Conservation (phyloP, 2,113 vertebrate genomes). For the Neodontobutis hainanensis region DNA sequence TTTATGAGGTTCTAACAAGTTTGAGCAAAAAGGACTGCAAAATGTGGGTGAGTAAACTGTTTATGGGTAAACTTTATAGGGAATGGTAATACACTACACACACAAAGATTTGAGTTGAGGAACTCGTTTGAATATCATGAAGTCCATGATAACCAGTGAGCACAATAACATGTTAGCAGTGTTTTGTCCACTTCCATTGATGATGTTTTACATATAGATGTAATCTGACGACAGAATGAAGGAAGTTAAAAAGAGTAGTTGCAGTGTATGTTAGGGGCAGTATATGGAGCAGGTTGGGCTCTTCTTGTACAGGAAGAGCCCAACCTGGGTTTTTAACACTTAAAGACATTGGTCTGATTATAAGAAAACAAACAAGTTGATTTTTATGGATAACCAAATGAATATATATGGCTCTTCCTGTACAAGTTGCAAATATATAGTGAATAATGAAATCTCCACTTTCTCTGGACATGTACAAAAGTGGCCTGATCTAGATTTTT, state of each 20-base stretch:
- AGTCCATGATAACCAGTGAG: neutral
- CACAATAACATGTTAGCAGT: constrained; percentile 1
- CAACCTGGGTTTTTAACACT: no score
- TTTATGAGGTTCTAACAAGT: constrained; percentile 12
- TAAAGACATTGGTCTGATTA: no score
- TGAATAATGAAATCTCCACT: no score
- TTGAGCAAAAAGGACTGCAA: constrained; percentile 40
- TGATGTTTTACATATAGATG: constrained; percentile 4
- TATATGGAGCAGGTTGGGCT: no score
- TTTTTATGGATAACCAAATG: no score
- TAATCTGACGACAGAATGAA: neutral
- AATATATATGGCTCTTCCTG: neutral
- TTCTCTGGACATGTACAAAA: neutral
- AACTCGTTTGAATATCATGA: neutral
- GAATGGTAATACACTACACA: neutral
- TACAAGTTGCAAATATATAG: neutral
- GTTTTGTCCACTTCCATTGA: neutral
- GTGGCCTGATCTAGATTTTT: constrained; percentile 18
- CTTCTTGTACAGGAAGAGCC: no score
- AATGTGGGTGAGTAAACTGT: constrained; percentile 69
- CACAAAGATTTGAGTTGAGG: constrained; percentile 1
- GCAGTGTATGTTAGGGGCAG: no score
- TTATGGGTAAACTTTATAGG: neutral
- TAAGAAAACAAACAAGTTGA: no score
- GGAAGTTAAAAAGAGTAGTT: neutral